Evolutionary conservation across 2,888 invertebrate species (phyloP).

Genomic region (Mythimna albipuncta): DNA sequence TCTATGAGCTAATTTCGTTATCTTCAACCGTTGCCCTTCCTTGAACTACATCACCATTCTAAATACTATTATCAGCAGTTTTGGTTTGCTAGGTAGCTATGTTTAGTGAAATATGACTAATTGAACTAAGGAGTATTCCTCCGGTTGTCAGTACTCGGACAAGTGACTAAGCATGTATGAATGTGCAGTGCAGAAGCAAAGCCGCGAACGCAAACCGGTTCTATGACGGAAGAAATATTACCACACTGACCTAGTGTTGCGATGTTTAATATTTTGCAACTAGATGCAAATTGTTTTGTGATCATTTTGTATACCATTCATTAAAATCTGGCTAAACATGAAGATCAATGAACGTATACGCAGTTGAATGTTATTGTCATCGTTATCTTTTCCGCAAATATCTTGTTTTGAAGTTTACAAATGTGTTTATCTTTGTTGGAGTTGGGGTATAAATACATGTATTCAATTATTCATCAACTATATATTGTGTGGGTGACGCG

Average conservation of each 20-base stretch:
- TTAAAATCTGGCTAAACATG: constrained; percentile 16
- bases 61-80: constrained; percentile 31
- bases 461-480: neutral
- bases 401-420: constrained; percentile 29
- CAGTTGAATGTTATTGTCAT: constrained; percentile 9
- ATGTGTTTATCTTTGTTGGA: constrained; percentile 21
- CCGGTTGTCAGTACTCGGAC: constrained; percentile 18
- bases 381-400: constrained; percentile 33
- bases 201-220: constrained; percentile 59
- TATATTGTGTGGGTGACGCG: neutral
- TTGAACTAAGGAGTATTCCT: constrained; percentile 49
- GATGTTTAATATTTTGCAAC: constrained; percentile 51
- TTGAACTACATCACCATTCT: constrained; percentile 24
- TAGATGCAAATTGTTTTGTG: constrained; percentile 13
- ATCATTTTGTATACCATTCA: constrained; percentile 30
- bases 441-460: constrained; percentile 4
- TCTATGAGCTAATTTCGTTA: constrained; percentile 19
- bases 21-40: constrained; percentile 20
- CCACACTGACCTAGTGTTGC: constrained; percentile 62
- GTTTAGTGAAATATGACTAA: constrained; percentile 39
- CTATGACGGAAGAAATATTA: constrained; percentile 53
- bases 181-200: constrained; percentile 43
- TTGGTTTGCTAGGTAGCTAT: constrained; percentile 20
- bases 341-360: constrained; percentile 22
- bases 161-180: constrained; percentile 57